phyloP scores from a whole-genome alignment of 1,140 invertebrate genomes.

The Cydia fagiglandana region DNA sequence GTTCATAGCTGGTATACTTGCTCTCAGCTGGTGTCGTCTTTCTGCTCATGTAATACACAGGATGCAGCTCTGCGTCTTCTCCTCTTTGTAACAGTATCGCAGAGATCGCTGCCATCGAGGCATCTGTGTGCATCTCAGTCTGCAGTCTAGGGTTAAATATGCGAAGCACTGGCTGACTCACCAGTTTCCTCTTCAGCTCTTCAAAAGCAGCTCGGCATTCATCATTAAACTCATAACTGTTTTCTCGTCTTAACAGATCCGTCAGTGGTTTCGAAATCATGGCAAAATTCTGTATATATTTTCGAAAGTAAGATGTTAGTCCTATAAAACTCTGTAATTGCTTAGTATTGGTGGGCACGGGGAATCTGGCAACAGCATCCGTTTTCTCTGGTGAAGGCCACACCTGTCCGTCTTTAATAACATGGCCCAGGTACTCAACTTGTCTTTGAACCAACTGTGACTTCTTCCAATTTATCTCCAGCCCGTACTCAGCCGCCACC shows the following conservation, averaged over 20 bases:
- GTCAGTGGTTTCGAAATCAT: conserved; percentile 22
- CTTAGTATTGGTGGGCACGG: conserved; percentile 8
- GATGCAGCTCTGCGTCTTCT: conserved; percentile 49
- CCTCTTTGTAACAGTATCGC: conserved; percentile 54
- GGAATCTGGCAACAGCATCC: conserved; percentile 14
- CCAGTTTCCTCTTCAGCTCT: not conserved
- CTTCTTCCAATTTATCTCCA: too few species aligned
- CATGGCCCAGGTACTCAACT: too few species aligned
- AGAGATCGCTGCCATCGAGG: conserved; percentile 37
- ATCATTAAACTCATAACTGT: not conserved
- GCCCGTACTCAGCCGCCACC: too few species aligned
- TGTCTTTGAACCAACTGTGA: too few species aligned
- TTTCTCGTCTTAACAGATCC: conserved; percentile 21
- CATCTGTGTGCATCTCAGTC: conserved; percentile 33
- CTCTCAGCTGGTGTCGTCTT: conserved; percentile 60
- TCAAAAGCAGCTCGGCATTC: not conserved
- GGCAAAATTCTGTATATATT: conserved; percentile 32
- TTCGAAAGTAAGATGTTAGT: conserved; percentile 21
- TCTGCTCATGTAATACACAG: conserved; percentile 69
- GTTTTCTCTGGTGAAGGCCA: conserved; percentile 22
- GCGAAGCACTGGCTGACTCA: not conserved
- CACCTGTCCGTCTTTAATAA: too few species aligned
- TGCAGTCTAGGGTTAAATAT: not conserved
- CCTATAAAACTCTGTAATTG: conserved; percentile 31
- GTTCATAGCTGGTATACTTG: conserved; percentile 72